Evolutionary conservation across 2,888 invertebrate genomes (phyloP).

Genomic region (Nycteola revayana): DNA sequence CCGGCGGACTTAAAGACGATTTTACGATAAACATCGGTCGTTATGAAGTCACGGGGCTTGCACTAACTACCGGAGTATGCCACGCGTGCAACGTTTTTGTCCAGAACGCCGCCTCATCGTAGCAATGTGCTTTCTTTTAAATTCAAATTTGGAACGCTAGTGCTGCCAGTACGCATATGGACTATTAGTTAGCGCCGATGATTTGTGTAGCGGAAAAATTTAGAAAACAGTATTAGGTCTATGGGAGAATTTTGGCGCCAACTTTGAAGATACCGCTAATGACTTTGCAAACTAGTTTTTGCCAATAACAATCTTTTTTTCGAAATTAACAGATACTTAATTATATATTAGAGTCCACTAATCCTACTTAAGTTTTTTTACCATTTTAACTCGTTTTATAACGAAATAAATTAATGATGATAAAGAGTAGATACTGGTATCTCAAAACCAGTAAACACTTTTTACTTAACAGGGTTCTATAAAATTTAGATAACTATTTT

Average conservation of each 20-base stretch:
- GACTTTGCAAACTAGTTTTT: conserved; percentile 13
- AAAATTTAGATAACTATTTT: too few species aligned
- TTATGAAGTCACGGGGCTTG: conserved; percentile 72
- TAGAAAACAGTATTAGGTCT: conserved; percentile 33
- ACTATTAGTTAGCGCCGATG: conserved; percentile 64
- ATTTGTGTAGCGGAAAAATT: conserved; percentile 52
- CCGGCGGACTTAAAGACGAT: conserved; percentile 34
- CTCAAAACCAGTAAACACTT: too few species aligned
- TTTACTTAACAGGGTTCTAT: too few species aligned
- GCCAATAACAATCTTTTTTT: too few species aligned
- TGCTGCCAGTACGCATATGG: conserved; percentile 30
- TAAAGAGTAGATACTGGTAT: too few species aligned
- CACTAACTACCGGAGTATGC: conserved; percentile 63
- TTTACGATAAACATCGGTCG: conserved; percentile 71
- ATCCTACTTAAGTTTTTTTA: too few species aligned
- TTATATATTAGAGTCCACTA: too few species aligned
- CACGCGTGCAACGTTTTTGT: conserved; percentile 71
- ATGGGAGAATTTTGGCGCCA: conserved; percentile 61
- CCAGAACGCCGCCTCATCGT: conserved; percentile 42
- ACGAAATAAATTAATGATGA: too few species aligned
- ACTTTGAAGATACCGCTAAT: conserved; percentile 49
- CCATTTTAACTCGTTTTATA: too few species aligned
- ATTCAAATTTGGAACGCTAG: conserved; percentile 24
- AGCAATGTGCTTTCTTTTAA: conserved; percentile 37
- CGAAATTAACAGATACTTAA: too few species aligned